Evolutionary conservation across 2,797 vertebrate genomes (phyloP).

Genomic region (Ispidina picta): DNA sequence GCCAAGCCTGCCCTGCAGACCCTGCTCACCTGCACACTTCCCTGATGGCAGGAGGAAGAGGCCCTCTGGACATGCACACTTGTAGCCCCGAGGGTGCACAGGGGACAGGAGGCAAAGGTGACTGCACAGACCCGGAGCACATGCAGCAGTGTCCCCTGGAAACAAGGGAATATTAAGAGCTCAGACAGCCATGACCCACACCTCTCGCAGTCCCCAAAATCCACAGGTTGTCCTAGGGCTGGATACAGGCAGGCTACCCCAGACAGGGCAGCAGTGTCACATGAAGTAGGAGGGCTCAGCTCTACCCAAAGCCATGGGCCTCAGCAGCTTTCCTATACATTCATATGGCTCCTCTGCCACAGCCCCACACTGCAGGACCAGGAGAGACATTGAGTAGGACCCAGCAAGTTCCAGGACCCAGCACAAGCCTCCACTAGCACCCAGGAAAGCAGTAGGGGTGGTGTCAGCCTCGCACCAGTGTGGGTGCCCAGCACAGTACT

Average conservation of each 20-base stretch:
- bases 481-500: not conserved
- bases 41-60: conserved; percentile 81
- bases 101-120: conserved; percentile 87
- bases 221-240: not conserved
- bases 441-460: not conserved
- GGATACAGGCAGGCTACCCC: not conserved
- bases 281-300: not conserved
- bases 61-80: conserved; percentile 84
- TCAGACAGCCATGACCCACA: not conserved
- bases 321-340: not conserved
- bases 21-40: conserved; percentile 82
- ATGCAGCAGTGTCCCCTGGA: conserved; percentile 72
- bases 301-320: not conserved
- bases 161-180: not conserved
- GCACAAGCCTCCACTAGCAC: not conserved
- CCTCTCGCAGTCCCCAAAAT: not conserved
- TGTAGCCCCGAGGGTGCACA: conserved; percentile 79
- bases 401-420: not conserved
- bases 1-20: not conserved
- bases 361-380: accelerated
- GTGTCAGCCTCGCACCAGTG: not conserved
- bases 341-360: not conserved
- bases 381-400: not conserved
- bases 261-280: not conserved
- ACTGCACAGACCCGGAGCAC: conserved; percentile 78